These are phyloP conservation scores for Proterorhinus semilunaris DNA, from an alignment of 2,113 vertebrate species.

Conservation along the genomic window DNA sequence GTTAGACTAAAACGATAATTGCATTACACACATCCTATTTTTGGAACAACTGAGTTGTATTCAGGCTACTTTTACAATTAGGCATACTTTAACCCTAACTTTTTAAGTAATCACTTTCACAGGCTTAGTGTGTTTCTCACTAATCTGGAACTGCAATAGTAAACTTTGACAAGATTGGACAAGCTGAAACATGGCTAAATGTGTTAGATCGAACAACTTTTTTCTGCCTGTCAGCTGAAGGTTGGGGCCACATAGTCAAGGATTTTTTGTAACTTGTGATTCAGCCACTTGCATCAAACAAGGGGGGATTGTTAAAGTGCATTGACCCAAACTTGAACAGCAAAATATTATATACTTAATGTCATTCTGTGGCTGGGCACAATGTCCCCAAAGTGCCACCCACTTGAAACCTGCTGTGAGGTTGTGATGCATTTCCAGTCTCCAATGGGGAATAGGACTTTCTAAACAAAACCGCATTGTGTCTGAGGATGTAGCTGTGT, in stretches of 20 bases:
- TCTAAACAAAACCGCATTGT: neutral
- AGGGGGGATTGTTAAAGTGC: neutral
- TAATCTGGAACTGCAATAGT: no score
- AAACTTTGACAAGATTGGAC: no score
- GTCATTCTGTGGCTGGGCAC: neutral
- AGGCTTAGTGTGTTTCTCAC: no score
- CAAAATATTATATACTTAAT: neutral
- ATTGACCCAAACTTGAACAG: neutral
- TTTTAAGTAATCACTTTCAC: no score
- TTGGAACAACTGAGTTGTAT: no score
- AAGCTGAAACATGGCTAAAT: neutral
- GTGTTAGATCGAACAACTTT: neutral
- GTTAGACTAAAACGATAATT: no score
- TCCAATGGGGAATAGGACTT: neutral
- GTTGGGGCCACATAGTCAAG: neutral
- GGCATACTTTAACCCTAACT: no score
- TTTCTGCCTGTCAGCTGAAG: neutral
- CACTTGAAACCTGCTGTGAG: neutral
- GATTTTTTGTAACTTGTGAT: neutral
- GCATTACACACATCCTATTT: no score
- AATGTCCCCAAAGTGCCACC: neutral
- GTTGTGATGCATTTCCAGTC: neutral
- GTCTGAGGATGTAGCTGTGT: neutral
- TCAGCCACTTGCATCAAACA: neutral
- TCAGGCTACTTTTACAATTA: no score